Evolutionary conservation across 2,888 invertebrate genomes (phyloP), one percentile per base, ranked within the genome.

Genomic region (Drosophila rellima): DNA sequence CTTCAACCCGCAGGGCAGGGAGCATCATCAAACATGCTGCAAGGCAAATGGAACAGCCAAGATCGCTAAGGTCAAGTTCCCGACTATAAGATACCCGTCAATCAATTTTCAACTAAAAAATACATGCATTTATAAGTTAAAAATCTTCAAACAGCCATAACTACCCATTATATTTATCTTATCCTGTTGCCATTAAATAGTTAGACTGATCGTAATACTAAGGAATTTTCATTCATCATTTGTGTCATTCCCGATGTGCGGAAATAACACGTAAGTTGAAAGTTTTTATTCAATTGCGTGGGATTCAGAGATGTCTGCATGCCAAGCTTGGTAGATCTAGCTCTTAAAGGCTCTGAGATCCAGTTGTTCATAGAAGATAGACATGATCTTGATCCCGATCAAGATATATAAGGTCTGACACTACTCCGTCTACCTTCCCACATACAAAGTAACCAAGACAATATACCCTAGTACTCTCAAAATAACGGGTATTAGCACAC

Each of bases 11-110:
- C 51, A 40, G 62, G 66, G 63, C 44, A 40, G 60, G 57, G 59
- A 70, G 62, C 74, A 73, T 74, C 74, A 74, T 73, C 74, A 62
- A 74, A 70, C 61, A 70, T 73, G 71, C 69, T 74, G 66, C 74
- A 68, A 45, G 71, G 44, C 67, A 71, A 70, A 70, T 73, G 77
- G 65, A 68, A 15, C 17, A 48, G 29, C 10, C 8, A 39, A 17
- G 39, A 17, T 17, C 4, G 10, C 3, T n/a, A n/a, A 7, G n/a
- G 5, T n/a, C n/a, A 2, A 35, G 7, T 35, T n/a, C 35, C 35
- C n/a, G 35, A 35, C 35, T 35, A 31, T 7, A 23, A 20, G 13
- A 44, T 44, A 44, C 35, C n/a, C 6, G 35, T 35, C n/a, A 35
- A n/a, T 35, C n/a, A 35, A n/a, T 35, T n/a, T n/a, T n/a, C n/a